These are phyloP conservation scores for Tyrannus savana DNA, from an alignment of 2,113 vertebrate genomes.

Conservation along the genomic window DNA sequence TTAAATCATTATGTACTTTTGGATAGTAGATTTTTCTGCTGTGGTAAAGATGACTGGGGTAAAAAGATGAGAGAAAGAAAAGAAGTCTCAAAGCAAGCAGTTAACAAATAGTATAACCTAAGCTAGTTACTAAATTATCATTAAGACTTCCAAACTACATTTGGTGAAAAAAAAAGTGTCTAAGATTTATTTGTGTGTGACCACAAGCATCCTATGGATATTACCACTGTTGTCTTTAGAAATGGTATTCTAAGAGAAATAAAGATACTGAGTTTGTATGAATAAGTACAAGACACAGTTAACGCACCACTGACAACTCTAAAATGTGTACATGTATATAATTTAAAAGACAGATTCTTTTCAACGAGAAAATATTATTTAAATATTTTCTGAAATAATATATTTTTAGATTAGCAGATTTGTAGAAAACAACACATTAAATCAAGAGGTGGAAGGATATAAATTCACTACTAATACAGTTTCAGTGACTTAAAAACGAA, in stretches of 20 bases:
- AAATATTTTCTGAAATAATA: background rate
- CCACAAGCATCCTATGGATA: background rate
- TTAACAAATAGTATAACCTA: background rate
- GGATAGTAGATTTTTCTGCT: background rate
- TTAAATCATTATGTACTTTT: background rate
- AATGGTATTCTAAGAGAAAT: background rate
- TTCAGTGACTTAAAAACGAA: background rate
- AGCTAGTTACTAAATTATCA: background rate
- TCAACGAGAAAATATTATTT: background rate
- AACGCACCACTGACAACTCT: background rate
- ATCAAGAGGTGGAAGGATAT: background rate
- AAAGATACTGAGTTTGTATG: background rate
- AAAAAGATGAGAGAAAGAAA: background rate
- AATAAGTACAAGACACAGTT: background rate
- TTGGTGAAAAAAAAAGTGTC: background rate
- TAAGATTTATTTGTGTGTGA: background rate
- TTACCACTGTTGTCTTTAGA: background rate
- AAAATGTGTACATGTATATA: background rate
- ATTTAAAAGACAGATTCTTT: background rate
- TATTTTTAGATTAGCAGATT: background rate
- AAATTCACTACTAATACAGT: background rate
- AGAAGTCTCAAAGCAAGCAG: background rate
- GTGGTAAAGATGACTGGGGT: background rate
- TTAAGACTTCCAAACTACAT: background rate
- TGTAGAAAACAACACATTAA: background rate